Evolutionary conservation across 1,140 invertebrate genomes (phyloP), one percentile per base, ranked within the genome.

Genomic region (Drosophila orosa): DNA sequence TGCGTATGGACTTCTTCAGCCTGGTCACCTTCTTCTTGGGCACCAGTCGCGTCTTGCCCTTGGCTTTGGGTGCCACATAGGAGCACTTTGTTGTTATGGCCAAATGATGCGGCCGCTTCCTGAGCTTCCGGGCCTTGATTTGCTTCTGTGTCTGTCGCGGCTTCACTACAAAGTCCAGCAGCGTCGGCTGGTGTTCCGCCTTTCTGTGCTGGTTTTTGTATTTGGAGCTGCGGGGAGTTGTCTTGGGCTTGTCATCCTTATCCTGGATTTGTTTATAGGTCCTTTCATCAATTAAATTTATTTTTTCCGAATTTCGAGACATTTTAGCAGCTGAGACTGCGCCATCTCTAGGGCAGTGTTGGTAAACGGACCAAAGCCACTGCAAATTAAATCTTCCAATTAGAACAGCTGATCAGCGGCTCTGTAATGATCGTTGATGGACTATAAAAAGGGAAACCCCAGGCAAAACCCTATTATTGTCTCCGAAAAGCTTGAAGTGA

Each of bases 191-290:
- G 24, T 48, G 47, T n/a, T 60, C 37, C 8, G 17, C 24, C 7
- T 58, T 76, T 12, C 75, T 65, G 48, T 83, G 83, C 8, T 80
- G 78, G 13, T 74, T 80, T 35, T 86, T 91, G 40, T 81, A 87
- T 44, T 91, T 91, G 29, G 85, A 45, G 59, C 76, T 91, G 13
- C 69, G 82, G 2, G 78, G 47, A 24, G 15, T 19, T n/a, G 10
- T 81, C 40, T 25, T 33, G 8, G 29, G 7, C 8, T 2, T 31
- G 25, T 29, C 37, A 19, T 67, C 45, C 9, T 61, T 72, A 0
- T 33, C 6, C 10, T 65, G 58, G 1, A 72, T n/a, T n/a, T 54
- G 68, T 15, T 72, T 25, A 56, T 48, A 78, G 3, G 76, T 74
- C 9, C 6, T 56, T 1, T 84, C 45, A 54, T 84, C 59, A 37